Percentiles rank a stretch among this genome's conserved stretches.
phyloP scores from a whole-genome alignment of 2,888 invertebrate species.

The Ophraella communa region DNA sequence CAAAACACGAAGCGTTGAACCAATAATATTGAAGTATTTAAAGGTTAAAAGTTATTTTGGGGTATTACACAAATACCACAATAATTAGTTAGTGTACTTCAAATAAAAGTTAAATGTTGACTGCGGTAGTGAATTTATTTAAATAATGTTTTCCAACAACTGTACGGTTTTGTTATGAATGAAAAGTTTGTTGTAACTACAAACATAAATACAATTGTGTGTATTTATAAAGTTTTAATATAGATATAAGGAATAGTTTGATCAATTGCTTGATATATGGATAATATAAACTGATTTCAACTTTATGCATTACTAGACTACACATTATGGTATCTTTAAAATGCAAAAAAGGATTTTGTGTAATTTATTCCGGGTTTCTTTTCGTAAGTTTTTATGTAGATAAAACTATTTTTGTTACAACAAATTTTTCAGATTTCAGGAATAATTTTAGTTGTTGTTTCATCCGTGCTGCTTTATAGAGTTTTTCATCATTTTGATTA shows the following conservation, averaged over 20 bases:
- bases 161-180: slow-evolving; percentile 28
- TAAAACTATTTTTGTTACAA: no score
- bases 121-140: slow-evolving; percentile 16
- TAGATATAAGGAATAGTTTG: background rate
- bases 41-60: slow-evolving; percentile 33
- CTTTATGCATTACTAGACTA: background rate
- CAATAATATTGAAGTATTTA: slow-evolving; percentile 23
- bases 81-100: slow-evolving; percentile 11
- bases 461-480: slow-evolving; percentile 66
- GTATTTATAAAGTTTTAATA: background rate
- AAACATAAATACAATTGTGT: background rate
- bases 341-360: slow-evolving; percentile 52
- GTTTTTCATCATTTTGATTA: slow-evolving; percentile 67
- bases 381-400: slow-evolving; percentile 54
- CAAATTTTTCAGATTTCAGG: slow-evolving; percentile 65
- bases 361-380: slow-evolving; percentile 49
- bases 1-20: slow-evolving; percentile 1
- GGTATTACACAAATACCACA: slow-evolving; percentile 24
- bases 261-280: background rate
- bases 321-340: slow-evolving; percentile 49
- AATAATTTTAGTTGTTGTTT: slow-evolving; percentile 63
- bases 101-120: slow-evolving; percentile 13
- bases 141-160: slow-evolving; percentile 3
- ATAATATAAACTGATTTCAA: background rate
- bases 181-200: slow-evolving; percentile 29